Evolutionary conservation across 2,797 vertebrate species (phyloP).

Genomic region (Sebastes wilsoni): DNA sequence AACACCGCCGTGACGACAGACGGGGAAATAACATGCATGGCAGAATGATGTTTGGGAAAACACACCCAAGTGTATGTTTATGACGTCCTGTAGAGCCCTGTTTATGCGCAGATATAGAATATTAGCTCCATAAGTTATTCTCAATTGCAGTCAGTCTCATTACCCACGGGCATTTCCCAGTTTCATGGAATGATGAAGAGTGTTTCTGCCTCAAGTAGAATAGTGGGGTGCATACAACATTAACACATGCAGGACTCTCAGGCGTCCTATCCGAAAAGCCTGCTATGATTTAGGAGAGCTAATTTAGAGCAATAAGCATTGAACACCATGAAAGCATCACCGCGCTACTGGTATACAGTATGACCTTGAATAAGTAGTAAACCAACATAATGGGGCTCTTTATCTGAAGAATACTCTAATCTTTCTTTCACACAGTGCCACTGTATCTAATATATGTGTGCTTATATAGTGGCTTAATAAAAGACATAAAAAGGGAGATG

Average conservation of each 20-base stretch:
- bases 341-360: slow-evolving; percentile 56
- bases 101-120: slow-evolving; percentile 82
- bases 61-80: slow-evolving; percentile 80
- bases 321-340: slow-evolving; percentile 77
- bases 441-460: slow-evolving; percentile 68
- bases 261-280: slow-evolving; percentile 77
- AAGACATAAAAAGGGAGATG: slow-evolving; percentile 76
- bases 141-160: slow-evolving; percentile 84
- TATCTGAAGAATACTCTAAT: slow-evolving; percentile 80
- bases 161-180: slow-evolving; percentile 78
- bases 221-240: slow-evolving; percentile 76
- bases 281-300: slow-evolving; percentile 83
- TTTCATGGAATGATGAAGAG: slow-evolving; percentile 80
- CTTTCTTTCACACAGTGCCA: slow-evolving; percentile 59
- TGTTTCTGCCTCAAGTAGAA: slow-evolving; percentile 70
- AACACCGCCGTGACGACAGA: slow-evolving; percentile 51
- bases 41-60: slow-evolving; percentile 73
- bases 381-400: slow-evolving; percentile 78
- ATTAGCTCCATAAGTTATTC: slow-evolving; percentile 87
- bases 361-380: slow-evolving; percentile 85
- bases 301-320: slow-evolving; percentile 85
- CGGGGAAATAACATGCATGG: slow-evolving; percentile 72
- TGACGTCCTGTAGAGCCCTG: slow-evolving; percentile 70
- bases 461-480: slow-evolving; percentile 75
- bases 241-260: slow-evolving; percentile 82